Evolutionary conservation across 2,797 vertebrate species (phyloP).

Genomic region (Pipistrellus pipistrellus): DNA sequence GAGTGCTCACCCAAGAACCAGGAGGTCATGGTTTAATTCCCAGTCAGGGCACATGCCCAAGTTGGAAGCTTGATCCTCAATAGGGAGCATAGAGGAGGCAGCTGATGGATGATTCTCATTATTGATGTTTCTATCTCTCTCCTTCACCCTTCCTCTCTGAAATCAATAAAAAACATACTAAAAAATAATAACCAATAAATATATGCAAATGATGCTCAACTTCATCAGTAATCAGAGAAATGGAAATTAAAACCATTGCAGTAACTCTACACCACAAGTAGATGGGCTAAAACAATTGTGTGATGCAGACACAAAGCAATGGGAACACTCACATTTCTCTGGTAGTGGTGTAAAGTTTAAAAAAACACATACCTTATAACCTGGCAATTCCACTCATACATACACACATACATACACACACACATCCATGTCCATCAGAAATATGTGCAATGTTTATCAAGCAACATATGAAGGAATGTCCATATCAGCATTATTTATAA

Average conservation of each 20-base stretch:
- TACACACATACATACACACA: too few species aligned
- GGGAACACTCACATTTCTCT: background rate
- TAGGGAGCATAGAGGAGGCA: too few species aligned
- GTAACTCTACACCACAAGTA: background rate
- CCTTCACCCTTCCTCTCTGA: too few species aligned
- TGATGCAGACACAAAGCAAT: background rate
- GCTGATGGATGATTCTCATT: too few species aligned
- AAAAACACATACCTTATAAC: background rate
- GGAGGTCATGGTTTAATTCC: too few species aligned
- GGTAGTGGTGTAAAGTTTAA: background rate
- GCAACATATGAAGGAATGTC: background rate
- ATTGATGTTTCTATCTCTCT: too few species aligned
- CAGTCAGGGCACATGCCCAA: too few species aligned
- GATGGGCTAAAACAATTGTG: background rate
- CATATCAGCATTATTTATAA: background rate
- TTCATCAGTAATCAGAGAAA: slow-evolving; percentile 45
- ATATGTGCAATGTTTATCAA: background rate
- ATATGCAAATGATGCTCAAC: background rate
- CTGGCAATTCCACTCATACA: background rate
- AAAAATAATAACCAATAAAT: background rate
- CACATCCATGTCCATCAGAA: background rate
- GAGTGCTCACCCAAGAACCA: too few species aligned
- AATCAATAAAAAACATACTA: too few species aligned
- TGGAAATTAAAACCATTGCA: background rate
- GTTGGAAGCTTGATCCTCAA: too few species aligned